Evolutionary conservation across 2,113 vertebrate genomes (phyloP).

Genomic region (Rostratula benghalensis): DNA sequence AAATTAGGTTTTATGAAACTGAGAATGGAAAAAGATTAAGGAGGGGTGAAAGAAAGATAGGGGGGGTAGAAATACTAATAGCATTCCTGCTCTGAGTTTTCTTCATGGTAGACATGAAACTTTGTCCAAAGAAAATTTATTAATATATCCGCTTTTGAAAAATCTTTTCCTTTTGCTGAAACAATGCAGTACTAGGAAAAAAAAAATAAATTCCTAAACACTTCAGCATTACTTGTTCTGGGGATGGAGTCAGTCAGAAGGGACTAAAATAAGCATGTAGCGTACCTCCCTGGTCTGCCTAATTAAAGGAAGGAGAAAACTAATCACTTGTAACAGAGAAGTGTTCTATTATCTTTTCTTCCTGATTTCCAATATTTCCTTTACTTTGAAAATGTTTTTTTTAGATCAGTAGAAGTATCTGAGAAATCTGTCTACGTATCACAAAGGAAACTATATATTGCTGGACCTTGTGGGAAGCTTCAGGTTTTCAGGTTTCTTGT

Average conservation of each 20-base stretch:
- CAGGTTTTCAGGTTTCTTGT: neutral
- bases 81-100: neutral
- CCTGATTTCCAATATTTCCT: neutral
- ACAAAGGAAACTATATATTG: neutral
- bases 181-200: neutral
- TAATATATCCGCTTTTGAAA: neutral
- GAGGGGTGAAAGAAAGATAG: neutral
- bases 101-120: neutral
- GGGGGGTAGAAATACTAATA: neutral
- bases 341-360: neutral
- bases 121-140: neutral
- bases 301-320: neutral
- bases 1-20: conserved; percentile 14
- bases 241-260: neutral
- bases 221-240: neutral
- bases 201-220: neutral
- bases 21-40: neutral
- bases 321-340: neutral
- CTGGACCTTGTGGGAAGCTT: neutral
- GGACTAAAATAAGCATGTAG: neutral
- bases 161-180: neutral
- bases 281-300: neutral
- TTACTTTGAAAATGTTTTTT: rapidly evolving
- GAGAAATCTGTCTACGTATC: neutral
- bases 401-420: neutral